phyloP scores from a whole-genome alignment of 2,113 vertebrate genomes.

The Nannobrachium achirus region DNA sequence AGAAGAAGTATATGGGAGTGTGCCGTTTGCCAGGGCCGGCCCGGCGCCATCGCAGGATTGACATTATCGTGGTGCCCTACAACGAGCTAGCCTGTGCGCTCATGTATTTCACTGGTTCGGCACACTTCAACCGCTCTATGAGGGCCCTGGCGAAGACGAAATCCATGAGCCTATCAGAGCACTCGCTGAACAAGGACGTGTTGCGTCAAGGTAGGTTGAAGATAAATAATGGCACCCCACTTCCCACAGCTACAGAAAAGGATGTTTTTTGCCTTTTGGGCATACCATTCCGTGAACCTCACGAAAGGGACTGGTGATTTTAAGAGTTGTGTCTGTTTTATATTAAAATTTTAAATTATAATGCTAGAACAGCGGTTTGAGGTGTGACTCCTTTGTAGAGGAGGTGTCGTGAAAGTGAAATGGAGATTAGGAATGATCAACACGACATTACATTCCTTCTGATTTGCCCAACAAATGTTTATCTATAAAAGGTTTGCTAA shows the following conservation, averaged over 20 bases:
- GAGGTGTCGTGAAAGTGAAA: too few species aligned
- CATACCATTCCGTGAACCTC: constrained; percentile 88
- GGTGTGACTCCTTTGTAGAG: too few species aligned
- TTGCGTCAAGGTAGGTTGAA: constrained; percentile 81
- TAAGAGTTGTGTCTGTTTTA: constrained; percentile 15
- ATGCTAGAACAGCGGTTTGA: too few species aligned
- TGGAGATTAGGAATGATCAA: too few species aligned
- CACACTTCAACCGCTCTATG: constrained; percentile 97
- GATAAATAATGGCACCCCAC: constrained; percentile 72
- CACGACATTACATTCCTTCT: too few species aligned
- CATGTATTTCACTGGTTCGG: constrained; percentile 95
- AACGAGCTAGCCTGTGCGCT: constrained; percentile 88
- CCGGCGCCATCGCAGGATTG: constrained; percentile 86
- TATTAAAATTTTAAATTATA: constrained; percentile 8
- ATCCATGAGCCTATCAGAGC: constrained; percentile 93
- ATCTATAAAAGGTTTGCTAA: too few species aligned
- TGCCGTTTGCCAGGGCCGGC: constrained; percentile 83
- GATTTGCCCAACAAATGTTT: too few species aligned
- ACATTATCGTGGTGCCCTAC: constrained; percentile 91
- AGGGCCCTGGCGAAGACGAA: constrained; percentile 94
- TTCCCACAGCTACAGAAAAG: constrained; percentile 85
- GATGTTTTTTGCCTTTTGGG: constrained; percentile 89
- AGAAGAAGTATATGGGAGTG: constrained; percentile 96
- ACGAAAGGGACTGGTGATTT: constrained; percentile 92
- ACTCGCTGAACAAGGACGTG: constrained; percentile 85